Evolutionary conservation across 2,888 invertebrate genomes (phyloP).

Genomic region (Hydrotaea diabolus): DNA sequence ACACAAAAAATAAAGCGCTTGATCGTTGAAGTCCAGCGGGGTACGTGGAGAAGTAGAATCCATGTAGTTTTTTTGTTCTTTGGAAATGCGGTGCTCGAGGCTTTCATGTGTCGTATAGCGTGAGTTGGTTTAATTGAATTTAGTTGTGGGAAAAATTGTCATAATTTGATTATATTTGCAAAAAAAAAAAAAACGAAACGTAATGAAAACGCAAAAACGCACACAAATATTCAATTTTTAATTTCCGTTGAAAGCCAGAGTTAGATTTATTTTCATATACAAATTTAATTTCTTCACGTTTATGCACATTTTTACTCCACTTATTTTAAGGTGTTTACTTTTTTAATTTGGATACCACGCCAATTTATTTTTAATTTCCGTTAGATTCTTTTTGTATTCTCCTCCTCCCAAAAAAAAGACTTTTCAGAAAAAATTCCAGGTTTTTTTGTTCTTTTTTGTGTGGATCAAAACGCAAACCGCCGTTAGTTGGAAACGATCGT

Average conservation of each 20-base stretch:
- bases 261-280: background rate
- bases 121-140: slow-evolving; percentile 51
- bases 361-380: background rate
- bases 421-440: slow-evolving; percentile 43
- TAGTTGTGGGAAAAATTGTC: slow-evolving; percentile 36
- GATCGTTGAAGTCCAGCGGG: background rate
- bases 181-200: too few species aligned
- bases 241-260: slow-evolving; percentile 3
- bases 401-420: background rate
- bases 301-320: slow-evolving; percentile 4
- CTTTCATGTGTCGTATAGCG: slow-evolving; percentile 34
- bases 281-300: background rate
- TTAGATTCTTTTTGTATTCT: slow-evolving; percentile 33
- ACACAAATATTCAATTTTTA: background rate
- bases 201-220: too few species aligned
- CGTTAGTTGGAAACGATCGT: slow-evolving; percentile 68
- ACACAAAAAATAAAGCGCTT: slow-evolving; percentile 12
- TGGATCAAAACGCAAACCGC: slow-evolving; percentile 50
- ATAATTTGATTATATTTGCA: slow-evolving; percentile 30
- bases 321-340: slow-evolving; percentile 20
- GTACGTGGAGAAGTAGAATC: background rate
- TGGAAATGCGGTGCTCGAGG: background rate
- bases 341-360: background rate
- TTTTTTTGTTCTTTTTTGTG: slow-evolving; percentile 24
- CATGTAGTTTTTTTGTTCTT: background rate